A percentile compares a stretch with the other conserved stretches of the same genome.
Conservation (phyloP, 2,888 invertebrate species). For the Rhodophaea formosa region DNA sequence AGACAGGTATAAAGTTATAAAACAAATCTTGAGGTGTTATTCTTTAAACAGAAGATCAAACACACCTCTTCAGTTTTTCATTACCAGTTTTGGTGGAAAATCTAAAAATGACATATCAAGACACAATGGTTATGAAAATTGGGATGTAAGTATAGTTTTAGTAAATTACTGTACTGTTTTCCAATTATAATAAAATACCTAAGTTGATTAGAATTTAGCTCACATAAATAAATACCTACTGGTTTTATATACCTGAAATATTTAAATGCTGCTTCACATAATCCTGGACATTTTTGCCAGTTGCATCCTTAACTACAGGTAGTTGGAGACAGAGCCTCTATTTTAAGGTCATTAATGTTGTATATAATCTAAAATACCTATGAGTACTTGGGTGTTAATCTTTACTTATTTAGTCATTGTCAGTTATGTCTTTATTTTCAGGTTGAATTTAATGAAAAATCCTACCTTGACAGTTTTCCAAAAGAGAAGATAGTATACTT, state of each 20-base stretch:
- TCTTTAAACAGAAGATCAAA: slow-evolving; percentile 91
- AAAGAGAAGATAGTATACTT: slow-evolving; percentile 93
- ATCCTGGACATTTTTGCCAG: too few species aligned
- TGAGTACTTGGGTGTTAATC: too few species aligned
- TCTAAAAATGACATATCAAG: slow-evolving; percentile 87
- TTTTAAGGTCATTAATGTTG: too few species aligned
- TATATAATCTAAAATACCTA: too few species aligned
- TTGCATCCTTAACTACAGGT: too few species aligned
- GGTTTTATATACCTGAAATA: too few species aligned
- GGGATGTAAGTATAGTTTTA: slow-evolving; percentile 88
- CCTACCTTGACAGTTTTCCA: slow-evolving; percentile 86
- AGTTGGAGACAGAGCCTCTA: too few species aligned
- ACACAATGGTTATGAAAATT: slow-evolving; percentile 93
- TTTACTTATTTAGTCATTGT: neutral
- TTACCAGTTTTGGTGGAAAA: slow-evolving; percentile 89
- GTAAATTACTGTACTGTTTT: too few species aligned
- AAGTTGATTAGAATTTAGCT: too few species aligned
- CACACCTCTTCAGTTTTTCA: slow-evolving; percentile 90
- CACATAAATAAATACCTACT: too few species aligned
- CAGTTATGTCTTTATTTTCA: slow-evolving; percentile 45
- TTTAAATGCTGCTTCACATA: too few species aligned
- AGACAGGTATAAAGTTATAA: slow-evolving; percentile 93
- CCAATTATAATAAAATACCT: too few species aligned
- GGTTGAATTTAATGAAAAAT: slow-evolving; percentile 85
- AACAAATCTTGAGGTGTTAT: slow-evolving; percentile 95